phyloP scores from a whole-genome alignment of 1,140 invertebrate species.

The Plutomurus gul region DNA sequence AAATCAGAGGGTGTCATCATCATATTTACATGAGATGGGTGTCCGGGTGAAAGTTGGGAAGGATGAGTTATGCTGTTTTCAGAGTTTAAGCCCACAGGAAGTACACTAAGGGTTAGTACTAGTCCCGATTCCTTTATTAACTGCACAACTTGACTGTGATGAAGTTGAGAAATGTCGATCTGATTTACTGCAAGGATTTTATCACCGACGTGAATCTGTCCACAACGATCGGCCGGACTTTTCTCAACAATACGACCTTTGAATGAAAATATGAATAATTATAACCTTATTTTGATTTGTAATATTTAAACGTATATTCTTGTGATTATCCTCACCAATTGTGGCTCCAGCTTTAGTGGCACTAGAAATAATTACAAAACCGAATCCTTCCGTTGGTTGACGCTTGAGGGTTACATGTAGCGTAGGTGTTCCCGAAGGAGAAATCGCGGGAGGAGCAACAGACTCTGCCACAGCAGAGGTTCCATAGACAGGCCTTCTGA shows the following conservation, averaged over 20 bases:
- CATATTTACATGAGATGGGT: constrained; percentile 24
- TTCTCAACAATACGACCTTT: constrained; percentile 85
- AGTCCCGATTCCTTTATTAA: constrained; percentile 91
- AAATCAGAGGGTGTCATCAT: constrained; percentile 36
- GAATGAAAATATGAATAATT: not conserved
- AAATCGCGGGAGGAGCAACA: constrained; percentile 12
- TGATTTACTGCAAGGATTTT: constrained; percentile 95
- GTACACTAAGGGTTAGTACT: constrained; percentile 78
- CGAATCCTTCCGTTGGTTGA: constrained; percentile 94
- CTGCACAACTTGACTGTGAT: constrained; percentile 96
- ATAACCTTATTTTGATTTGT: not conserved
- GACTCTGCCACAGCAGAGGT: not conserved
- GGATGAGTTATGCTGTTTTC: not conserved
- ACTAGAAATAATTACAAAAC: constrained; percentile 97
- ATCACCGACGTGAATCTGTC: constrained; percentile 88
- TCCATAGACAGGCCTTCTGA: constrained; percentile 62
- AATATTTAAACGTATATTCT: not conserved
- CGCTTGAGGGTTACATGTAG: constrained; percentile 88
- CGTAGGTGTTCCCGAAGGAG: constrained; percentile 51
- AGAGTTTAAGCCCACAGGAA: constrained; percentile 31
- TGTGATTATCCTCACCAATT: constrained; percentile 71
- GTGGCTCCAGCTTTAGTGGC: constrained; percentile 90
- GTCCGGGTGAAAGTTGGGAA: not conserved
- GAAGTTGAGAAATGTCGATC: constrained; percentile 84
- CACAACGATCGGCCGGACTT: constrained; percentile 92